Evolutionary conservation across 2,888 invertebrate genomes (phyloP).

Genomic region (Mythimna vitellina): DNA sequence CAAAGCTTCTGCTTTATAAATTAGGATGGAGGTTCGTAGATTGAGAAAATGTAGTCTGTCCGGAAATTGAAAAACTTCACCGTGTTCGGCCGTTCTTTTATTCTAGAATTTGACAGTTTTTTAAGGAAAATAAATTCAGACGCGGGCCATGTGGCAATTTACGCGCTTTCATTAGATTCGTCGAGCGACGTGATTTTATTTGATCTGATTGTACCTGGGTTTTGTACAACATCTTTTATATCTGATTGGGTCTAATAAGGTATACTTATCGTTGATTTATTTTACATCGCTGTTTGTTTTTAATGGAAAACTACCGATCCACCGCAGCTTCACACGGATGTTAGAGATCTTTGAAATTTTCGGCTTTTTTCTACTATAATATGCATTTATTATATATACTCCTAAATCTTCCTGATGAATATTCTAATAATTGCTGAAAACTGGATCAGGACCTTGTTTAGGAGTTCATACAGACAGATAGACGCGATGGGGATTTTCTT

Average conservation of each 20-base stretch:
- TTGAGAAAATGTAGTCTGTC: conserved; percentile 84
- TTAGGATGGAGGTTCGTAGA: conserved; percentile 84
- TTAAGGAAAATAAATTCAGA: conserved; percentile 75
- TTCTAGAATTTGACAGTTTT: conserved; percentile 83
- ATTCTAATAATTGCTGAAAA: too few relatives aligned
- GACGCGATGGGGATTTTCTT: too few relatives aligned
- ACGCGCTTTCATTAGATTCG: conserved; percentile 51
- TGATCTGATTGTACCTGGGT: conserved; percentile 22
- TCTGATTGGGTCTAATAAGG: conserved; percentile 22
- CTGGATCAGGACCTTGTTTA: too few relatives aligned
- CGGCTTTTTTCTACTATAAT: too few relatives aligned
- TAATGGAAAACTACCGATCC: too few relatives aligned
- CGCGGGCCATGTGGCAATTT: conserved; percentile 58
- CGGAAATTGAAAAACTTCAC: conserved; percentile 90
- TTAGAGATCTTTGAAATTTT: too few relatives aligned
- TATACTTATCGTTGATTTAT: not conserved
- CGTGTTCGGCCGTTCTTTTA: conserved; percentile 76
- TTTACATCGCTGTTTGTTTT: too few relatives aligned
- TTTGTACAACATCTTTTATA: conserved; percentile 34
- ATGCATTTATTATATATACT: too few relatives aligned
- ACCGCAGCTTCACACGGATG: too few relatives aligned
- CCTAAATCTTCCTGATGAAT: too few relatives aligned
- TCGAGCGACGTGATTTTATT: conserved; percentile 32
- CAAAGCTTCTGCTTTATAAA: conserved; percentile 84
- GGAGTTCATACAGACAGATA: too few relatives aligned